These are phyloP conservation scores for Peucedramus taeniatus DNA, from an alignment of 2,113 vertebrate species.

Conservation along the genomic window DNA sequence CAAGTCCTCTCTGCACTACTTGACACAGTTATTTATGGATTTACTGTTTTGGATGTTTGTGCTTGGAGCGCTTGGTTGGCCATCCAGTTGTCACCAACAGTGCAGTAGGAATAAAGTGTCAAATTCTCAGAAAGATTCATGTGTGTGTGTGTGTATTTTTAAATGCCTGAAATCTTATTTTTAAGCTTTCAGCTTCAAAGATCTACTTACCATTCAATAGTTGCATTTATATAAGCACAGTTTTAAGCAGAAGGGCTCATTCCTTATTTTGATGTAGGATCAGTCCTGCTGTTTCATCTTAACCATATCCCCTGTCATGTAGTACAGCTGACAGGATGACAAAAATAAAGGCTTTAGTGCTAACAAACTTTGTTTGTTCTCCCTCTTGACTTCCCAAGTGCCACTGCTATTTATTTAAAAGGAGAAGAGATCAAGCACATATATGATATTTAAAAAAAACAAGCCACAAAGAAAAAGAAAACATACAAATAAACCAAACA, in stretches of 20 bases:
- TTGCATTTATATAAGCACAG: neutral
- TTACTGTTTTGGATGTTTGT: neutral
- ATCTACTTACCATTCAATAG: neutral
- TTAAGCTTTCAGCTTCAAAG: neutral
- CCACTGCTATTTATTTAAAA: neutral
- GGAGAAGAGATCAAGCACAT: neutral
- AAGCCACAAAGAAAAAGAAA: neutral
- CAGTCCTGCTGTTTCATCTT: neutral
- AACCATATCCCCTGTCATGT: neutral
- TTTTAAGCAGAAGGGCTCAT: neutral
- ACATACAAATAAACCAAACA: neutral
- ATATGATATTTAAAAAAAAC: neutral
- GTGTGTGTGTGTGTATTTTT: neutral
- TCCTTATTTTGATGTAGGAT: constrained; percentile 3
- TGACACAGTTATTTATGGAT: neutral
- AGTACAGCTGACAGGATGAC: neutral
- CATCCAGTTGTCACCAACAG: neutral
- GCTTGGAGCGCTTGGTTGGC: neutral
- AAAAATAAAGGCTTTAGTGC: neutral
- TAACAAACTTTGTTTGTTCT: neutral
- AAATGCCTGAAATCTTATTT: neutral
- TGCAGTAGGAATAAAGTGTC: neutral
- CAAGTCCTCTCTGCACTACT: neutral
- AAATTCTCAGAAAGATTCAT: neutral
- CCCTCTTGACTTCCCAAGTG: neutral